Conservation (phyloP, 2,888 invertebrate species). For the Cheilosia pagana region DNA sequence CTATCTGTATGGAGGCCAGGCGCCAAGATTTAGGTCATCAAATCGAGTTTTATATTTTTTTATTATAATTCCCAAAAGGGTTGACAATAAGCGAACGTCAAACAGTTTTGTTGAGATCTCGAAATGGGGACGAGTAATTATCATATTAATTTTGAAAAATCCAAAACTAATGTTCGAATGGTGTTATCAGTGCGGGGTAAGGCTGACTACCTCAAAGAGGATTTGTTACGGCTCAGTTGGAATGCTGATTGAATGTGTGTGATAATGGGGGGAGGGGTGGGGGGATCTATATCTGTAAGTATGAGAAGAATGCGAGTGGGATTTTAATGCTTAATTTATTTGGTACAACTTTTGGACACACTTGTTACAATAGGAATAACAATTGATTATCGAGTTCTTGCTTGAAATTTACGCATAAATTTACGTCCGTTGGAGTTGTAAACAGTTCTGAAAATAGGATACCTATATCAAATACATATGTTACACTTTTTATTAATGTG, state of each 20-base stretch:
- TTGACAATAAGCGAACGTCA: conserved; percentile 14
- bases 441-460: too few species aligned
- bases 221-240: conserved; percentile 24
- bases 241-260: conserved; percentile 3
- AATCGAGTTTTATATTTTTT: conserved; percentile 28
- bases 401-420: too few species aligned
- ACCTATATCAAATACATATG: too few species aligned
- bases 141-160: conserved; percentile 47
- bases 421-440: too few species aligned
- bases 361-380: neutral
- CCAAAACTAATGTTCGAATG: conserved; percentile 22
- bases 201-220: conserved; percentile 6
- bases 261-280: neutral
- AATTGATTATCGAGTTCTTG: too few species aligned
- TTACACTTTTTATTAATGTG: too few species aligned
- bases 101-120: conserved; percentile 12
- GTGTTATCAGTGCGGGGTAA: conserved; percentile 32
- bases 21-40: conserved; percentile 53
- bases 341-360: neutral
- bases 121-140: conserved; percentile 36
- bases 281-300: neutral
- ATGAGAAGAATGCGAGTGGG: conserved; percentile 1
- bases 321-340: conserved; percentile 7
- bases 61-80: conserved; percentile 19
- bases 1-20: too few species aligned